These are phyloP conservation scores for Lymantria monacha DNA, from an alignment of 2,888 invertebrate genomes.

Conservation along the genomic window DNA sequence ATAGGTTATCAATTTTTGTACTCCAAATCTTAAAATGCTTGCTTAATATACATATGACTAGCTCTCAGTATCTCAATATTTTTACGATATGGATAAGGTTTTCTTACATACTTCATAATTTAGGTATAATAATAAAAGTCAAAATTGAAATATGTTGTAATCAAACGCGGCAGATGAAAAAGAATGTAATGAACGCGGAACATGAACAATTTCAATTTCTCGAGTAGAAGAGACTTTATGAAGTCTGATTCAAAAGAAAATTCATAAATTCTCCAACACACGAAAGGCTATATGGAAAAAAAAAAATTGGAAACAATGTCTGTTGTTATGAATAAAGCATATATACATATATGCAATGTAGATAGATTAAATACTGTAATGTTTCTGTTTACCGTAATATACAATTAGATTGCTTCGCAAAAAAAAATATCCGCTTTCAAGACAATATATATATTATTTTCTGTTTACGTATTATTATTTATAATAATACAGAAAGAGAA, in stretches of 20 bases:
- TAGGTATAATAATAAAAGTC: no score
- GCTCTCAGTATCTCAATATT: no score
- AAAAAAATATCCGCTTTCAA: neutral
- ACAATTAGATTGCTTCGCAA: conserved; percentile 3
- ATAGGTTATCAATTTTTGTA: no score
- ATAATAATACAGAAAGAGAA: neutral
- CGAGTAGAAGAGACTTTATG: neutral
- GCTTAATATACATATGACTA: no score
- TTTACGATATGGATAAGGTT: no score
- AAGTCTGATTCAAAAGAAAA: conserved; percentile 1
- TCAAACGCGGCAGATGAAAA: no score
- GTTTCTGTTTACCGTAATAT: conserved; percentile 2
- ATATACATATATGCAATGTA: conserved; percentile 2
- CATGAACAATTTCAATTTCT: conserved; percentile 23
- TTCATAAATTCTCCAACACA: conserved; percentile 14
- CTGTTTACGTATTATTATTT: neutral
- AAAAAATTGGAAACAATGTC: neutral
- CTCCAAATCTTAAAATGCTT: no score
- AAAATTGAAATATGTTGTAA: no score
- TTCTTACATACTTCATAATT: no score
- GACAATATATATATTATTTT: neutral
- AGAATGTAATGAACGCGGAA: neutral
- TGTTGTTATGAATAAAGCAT: conserved; percentile 3
- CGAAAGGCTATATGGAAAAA: conserved; percentile 6
- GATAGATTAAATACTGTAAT: conserved; percentile 10